Conservation (phyloP, 2,113 vertebrate genomes). For the Oophaga pumilio region DNA sequence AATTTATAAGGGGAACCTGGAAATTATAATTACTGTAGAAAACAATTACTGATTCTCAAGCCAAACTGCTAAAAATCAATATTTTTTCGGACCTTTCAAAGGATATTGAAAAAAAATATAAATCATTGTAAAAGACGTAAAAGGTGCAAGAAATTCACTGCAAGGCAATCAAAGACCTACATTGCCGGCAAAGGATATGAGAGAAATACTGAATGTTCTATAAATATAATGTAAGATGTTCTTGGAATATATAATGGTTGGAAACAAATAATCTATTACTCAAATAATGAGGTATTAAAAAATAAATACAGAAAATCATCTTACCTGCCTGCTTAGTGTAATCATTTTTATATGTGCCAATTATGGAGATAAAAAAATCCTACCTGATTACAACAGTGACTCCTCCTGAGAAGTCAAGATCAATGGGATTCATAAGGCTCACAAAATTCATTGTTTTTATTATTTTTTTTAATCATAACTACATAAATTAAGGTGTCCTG, state of each 20-base stretch:
- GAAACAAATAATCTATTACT: too few relatives aligned
- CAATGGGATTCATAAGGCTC: background rate
- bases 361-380: background rate
- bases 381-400: too few relatives aligned
- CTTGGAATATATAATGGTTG: background rate
- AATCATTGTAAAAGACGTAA: background rate
- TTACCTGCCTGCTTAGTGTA: background rate
- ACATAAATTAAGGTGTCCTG: too few relatives aligned
- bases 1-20: background rate
- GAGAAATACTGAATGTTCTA: background rate
- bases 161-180: background rate
- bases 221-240: background rate
- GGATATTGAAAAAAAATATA: background rate
- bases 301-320: background rate
- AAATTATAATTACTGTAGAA: background rate
- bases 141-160: background rate
- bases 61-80: slow-evolving; percentile 13
- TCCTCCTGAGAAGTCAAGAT: too few relatives aligned
- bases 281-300: background rate
- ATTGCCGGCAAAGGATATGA: background rate
- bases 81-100: slow-evolving; percentile 1
- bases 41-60: background rate
- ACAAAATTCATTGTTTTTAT: too few relatives aligned
- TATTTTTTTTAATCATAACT: too few relatives aligned
- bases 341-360: background rate